phyloP scores from a whole-genome alignment of 2,797 vertebrate genomes.

The Danio tinwini region DNA sequence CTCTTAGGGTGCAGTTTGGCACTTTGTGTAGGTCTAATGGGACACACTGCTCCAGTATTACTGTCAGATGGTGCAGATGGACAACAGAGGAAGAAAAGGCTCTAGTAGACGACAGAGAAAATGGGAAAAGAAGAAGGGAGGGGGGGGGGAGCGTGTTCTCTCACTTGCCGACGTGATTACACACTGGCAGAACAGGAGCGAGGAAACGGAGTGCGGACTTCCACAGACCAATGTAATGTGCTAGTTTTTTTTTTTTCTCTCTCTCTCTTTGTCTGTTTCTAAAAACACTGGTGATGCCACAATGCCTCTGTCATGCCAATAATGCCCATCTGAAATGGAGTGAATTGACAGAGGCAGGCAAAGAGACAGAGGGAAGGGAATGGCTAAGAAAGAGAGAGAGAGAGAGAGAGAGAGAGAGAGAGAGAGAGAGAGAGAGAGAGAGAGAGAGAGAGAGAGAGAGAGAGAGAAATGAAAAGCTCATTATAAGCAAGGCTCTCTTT shows the following conservation, averaged over 20 bases:
- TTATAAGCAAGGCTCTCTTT: conserved; percentile 65
- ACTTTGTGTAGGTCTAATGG: conserved; percentile 39
- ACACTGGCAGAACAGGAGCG: conserved; percentile 67
- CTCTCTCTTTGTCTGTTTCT: conserved; percentile 28
- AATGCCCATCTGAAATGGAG: conserved; percentile 78
- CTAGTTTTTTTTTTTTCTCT: conserved; percentile 38
- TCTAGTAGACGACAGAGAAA: conserved; percentile 24
- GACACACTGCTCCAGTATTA: conserved; percentile 52
- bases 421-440: conserved; percentile 47
- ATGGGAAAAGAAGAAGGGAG: conserved; percentile 28
- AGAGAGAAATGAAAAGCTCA: conserved; percentile 71
- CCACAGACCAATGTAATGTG: conserved; percentile 69
- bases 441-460: conserved; percentile 62
- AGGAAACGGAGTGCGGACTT: conserved; percentile 64
- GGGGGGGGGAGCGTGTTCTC: conserved; percentile 53
- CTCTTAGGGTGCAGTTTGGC: conserved; percentile 17
- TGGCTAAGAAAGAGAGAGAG: conserved; percentile 25
- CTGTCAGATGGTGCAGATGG: conserved; percentile 62
- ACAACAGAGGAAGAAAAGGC: conserved; percentile 56
- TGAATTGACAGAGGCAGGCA: conserved; percentile 74
- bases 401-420: conserved; percentile 54
- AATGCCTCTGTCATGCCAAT: conserved; percentile 75
- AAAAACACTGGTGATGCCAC: conserved; percentile 72
- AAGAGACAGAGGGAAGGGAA: conserved; percentile 66
- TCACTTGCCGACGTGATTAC: conserved; percentile 64